Evolutionary conservation across 2,113 vertebrate species (phyloP).

Genomic region (Dascyllus trimaculatus): DNA sequence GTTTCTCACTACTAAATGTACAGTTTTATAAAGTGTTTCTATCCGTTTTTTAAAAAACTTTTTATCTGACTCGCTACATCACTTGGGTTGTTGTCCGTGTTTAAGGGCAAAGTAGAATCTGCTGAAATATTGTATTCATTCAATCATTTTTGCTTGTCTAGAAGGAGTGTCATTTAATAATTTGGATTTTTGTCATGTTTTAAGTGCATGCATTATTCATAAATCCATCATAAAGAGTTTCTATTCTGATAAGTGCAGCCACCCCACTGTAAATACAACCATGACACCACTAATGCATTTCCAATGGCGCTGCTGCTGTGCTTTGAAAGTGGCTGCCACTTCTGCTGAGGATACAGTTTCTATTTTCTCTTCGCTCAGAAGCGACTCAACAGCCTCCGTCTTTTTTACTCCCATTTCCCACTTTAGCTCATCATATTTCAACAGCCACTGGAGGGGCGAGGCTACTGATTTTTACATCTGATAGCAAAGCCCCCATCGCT

Average conservation of each 20-base stretch:
- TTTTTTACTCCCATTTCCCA: slow-evolving; percentile 60
- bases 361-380: slow-evolving; percentile 60
- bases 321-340: slow-evolving; percentile 58
- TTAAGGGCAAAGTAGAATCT: not conserved
- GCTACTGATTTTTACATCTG: slow-evolving; percentile 74
- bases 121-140: slow-evolving; percentile 17
- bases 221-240: slow-evolving; percentile 51
- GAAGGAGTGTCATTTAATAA: slow-evolving; percentile 17
- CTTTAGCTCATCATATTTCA: slow-evolving; percentile 79
- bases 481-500: slow-evolving; percentile 74
- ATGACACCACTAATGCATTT: slow-evolving; percentile 66
- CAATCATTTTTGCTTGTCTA: slow-evolving; percentile 13
- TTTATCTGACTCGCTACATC: slow-evolving; percentile 10
- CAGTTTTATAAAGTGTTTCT: slow-evolving; percentile 15
- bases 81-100: not conserved
- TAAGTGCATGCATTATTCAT: slow-evolving; percentile 55
- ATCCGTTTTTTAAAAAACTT: not conserved
- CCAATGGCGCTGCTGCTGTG: slow-evolving; percentile 39
- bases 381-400: slow-evolving; percentile 33
- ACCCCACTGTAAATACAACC: slow-evolving; percentile 61
- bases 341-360: slow-evolving; percentile 65
- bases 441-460: slow-evolving; percentile 59
- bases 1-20: slow-evolving; percentile 15
- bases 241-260: slow-evolving; percentile 48
- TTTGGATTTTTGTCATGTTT: slow-evolving; percentile 41